Evolutionary conservation across 2,797 vertebrate species (phyloP), one percentile per base, ranked within the genome.

Genomic region (Mastacembelus armatus): DNA sequence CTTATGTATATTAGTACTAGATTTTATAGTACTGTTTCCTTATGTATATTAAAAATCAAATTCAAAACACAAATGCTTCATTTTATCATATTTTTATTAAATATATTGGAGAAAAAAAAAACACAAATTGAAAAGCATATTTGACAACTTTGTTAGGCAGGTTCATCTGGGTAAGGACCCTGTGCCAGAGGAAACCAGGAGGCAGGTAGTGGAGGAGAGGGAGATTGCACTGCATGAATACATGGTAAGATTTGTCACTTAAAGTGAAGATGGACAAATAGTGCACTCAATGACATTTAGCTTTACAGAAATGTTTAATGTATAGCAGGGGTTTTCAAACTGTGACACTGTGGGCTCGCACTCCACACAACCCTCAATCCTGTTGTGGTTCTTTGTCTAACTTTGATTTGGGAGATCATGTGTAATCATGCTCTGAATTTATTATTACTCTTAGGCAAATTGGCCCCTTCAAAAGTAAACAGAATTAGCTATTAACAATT

Each of bases 161-260:
- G 86, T 93, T 71, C 92, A 85, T 69, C 90, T 92, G 48, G 96
- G 96, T 60, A 90, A 91, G 78, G 94, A 95, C 35, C 92, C 89
- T 0, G 4, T 95, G 55, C 91, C 93, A 44, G 50, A 81, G 10
- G 80, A 85, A 60, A 75, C 78, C 51, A 94, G 83, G 85, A 90
- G 79, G 63, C 81, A 92, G 21, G 43, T 96, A 66, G 32, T 80
- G n/a, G 91, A 94, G 79, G 94, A 95, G 30, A 89, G 93, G 54
- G 87, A 88, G 22, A 83, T 69, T 22, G 84, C 88, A 22, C 80
- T 81, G 27, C 64, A 89, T 16, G 88, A 92, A 44, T 95, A 94
- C 71, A 92, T 85, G 95, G 97, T 98, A 77, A 90, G 62, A 56
- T 10, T 16, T 49, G 52, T 29, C 32, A 39, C 8, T 54, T 12